phyloP scores from a whole-genome alignment of 1,140 invertebrate genomes.

The Gryon sp. region DNA sequence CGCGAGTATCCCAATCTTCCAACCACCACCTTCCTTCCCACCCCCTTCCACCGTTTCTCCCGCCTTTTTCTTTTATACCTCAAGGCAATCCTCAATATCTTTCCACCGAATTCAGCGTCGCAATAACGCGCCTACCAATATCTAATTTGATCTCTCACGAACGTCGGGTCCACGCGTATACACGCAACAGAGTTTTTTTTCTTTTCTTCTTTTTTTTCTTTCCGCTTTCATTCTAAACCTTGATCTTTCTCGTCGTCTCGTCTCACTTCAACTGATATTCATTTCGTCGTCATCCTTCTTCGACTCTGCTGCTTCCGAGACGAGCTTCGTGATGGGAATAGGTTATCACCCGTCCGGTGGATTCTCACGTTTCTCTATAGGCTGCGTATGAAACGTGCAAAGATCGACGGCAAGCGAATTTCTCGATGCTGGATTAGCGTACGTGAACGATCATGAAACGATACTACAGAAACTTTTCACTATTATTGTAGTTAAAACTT shows the following conservation, averaged over 20 bases:
- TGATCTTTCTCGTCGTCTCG: constrained; percentile 52
- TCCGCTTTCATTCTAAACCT: constrained; percentile 45
- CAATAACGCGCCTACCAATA: constrained; percentile 70
- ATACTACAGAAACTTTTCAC: no score
- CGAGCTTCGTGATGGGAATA: constrained; percentile 68
- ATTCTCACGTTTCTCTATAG: constrained; percentile 66
- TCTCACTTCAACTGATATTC: constrained; percentile 43
- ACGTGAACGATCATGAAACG: constrained; percentile 25
- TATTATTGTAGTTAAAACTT: constrained; percentile 7
- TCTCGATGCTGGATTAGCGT: constrained; percentile 57
- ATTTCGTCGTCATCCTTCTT: constrained; percentile 56
- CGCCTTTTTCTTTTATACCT: constrained; percentile 26
- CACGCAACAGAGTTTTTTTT: constrained; percentile 27
- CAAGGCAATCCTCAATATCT: constrained; percentile 70
- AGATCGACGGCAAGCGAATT: constrained; percentile 60
- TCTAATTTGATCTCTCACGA: constrained; percentile 68
- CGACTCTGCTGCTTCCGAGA: constrained; percentile 59
- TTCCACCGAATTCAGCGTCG: constrained; percentile 63
- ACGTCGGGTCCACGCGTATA: constrained; percentile 46
- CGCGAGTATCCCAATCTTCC: constrained; percentile 56
- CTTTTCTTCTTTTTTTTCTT: constrained; percentile 15
- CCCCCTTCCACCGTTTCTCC: background rate
- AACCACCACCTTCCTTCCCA: no score
- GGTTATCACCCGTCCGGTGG: constrained; percentile 63
- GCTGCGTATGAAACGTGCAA: constrained; percentile 17